These are phyloP conservation scores for Eidolon dupreanum DNA, from an alignment of 2,797 vertebrate species.

Conservation along the genomic window DNA sequence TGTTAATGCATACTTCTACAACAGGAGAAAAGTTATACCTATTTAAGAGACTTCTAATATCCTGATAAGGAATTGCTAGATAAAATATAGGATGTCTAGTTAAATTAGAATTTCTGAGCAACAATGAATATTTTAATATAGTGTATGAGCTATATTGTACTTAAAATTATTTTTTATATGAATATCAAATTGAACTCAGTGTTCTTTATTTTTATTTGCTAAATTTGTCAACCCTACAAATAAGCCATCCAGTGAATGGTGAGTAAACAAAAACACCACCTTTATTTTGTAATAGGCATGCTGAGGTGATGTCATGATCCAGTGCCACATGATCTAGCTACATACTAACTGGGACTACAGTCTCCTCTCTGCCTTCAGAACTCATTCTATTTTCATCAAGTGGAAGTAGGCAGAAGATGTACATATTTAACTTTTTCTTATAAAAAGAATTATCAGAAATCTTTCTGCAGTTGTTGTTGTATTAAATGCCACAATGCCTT, in stretches of 20 bases:
- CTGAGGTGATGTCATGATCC: accelerated
- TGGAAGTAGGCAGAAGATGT: neutral
- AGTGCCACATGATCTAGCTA: neutral
- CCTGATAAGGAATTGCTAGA: neutral
- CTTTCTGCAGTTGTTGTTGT: neutral
- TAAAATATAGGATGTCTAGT: neutral
- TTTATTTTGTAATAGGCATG: accelerated
- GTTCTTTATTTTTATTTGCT: neutral
- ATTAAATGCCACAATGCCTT: neutral
- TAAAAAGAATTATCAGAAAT: neutral
- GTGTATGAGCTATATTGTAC: accelerated
- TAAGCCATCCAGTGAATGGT: neutral
- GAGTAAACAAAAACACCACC: neutral
- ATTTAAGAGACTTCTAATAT: neutral
- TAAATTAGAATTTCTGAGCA: constrained; percentile 14
- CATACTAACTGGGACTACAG: neutral
- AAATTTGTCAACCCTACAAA: neutral
- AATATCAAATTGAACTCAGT: neutral
- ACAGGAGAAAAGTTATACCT: neutral
- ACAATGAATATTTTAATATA: neutral
- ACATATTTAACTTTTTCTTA: neutral
- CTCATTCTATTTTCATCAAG: neutral
- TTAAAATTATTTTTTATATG: neutral
- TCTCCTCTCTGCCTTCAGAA: neutral
- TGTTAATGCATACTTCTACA: neutral